Conservation (phyloP, 2,797 vertebrate genomes). For the Platyrinchus mystaceus region DNA sequence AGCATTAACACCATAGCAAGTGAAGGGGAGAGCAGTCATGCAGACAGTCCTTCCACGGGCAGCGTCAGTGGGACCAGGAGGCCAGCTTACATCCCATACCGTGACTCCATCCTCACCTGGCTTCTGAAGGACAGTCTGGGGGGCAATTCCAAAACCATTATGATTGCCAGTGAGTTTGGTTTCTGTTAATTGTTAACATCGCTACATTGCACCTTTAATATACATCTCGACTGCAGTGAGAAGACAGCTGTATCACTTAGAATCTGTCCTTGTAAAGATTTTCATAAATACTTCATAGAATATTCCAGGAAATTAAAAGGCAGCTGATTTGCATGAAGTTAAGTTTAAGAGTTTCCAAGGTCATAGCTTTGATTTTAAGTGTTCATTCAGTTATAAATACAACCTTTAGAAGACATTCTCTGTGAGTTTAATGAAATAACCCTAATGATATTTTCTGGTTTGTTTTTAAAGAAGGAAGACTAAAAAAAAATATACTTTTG, state of each 20-base stretch:
- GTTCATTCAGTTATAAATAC: background rate
- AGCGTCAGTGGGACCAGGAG: slow-evolving; percentile 63
- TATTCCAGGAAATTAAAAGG: background rate
- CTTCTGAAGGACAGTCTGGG: slow-evolving; percentile 97
- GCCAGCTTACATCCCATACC: slow-evolving; percentile 92
- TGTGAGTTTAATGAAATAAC: background rate
- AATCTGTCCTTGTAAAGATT: background rate
- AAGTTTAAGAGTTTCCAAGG: background rate
- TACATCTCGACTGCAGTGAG: background rate
- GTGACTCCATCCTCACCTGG: slow-evolving; percentile 97
- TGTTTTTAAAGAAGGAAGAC: background rate
- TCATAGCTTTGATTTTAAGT: background rate
- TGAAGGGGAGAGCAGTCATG: slow-evolving; percentile 81
- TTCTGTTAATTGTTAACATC: background rate
- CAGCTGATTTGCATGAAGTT: background rate
- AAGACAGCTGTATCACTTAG: background rate
- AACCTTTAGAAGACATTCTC: background rate
- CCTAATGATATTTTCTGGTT: background rate
- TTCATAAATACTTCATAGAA: background rate
- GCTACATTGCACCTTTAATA: background rate
- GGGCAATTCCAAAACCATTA: slow-evolving; percentile 96
- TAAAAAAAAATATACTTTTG: background rate
- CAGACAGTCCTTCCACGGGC: slow-evolving; percentile 74
- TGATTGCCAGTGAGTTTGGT: slow-evolving; percentile 92
- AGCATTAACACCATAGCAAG: slow-evolving; percentile 88